Evolutionary conservation across 2,113 vertebrate genomes (phyloP).

Genomic region (Ondatra zibethicus): DNA sequence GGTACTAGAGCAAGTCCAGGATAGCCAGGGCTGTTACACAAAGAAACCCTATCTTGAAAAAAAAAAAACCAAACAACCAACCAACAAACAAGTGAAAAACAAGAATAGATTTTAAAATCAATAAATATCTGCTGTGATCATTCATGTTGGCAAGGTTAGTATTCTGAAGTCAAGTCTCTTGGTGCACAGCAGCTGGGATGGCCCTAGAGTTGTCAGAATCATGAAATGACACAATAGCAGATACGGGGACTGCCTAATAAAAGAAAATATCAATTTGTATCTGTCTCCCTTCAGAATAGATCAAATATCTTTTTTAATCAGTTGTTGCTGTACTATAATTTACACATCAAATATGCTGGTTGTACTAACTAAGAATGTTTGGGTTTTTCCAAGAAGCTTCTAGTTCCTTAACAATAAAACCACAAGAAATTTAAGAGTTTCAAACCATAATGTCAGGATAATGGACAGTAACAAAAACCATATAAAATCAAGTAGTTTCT

Average conservation of each 20-base stretch:
- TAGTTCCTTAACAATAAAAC: background rate
- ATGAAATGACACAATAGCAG: background rate
- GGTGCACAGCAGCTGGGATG: background rate
- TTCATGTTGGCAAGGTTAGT: background rate
- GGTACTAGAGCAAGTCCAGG: no score
- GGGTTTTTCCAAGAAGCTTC: background rate
- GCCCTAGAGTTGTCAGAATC: background rate
- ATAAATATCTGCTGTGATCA: background rate
- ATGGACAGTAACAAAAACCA: background rate
- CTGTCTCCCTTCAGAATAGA: background rate
- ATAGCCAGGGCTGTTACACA: no score
- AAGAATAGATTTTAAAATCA: background rate
- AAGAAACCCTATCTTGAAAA: no score
- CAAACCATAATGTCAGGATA: background rate
- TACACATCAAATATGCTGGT: background rate
- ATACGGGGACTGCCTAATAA: background rate
- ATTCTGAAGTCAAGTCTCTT: background rate
- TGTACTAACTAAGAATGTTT: background rate
- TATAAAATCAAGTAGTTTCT: background rate
- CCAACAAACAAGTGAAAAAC: no score
- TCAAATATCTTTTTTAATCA: background rate
- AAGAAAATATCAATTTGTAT: background rate
- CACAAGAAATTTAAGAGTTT: background rate
- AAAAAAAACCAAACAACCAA: no score
- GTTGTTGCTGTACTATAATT: background rate